Conservation (phyloP, 2,797 vertebrate species). For the Apogon hyalosoma region DNA sequence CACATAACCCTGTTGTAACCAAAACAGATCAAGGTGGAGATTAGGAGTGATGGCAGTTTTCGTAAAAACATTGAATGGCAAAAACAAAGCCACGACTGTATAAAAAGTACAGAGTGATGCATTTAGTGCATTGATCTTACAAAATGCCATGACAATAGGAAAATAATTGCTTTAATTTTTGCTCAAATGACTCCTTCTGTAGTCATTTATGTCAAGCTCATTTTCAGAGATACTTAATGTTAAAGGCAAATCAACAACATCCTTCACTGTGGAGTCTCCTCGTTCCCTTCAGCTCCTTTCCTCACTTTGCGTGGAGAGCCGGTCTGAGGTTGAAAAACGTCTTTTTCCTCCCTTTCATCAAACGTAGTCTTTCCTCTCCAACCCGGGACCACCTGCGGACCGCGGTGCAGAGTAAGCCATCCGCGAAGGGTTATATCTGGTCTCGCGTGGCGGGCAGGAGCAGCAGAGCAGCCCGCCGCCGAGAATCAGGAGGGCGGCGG, state of each 20-base stretch:
- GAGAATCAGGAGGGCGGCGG: constrained; percentile 86
- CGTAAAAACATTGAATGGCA: constrained; percentile 15
- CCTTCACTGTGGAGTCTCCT: constrained; percentile 61
- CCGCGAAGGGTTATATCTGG: constrained; percentile 86
- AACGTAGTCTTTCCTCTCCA: constrained; percentile 95
- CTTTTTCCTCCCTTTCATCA: constrained; percentile 64
- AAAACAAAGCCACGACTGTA: constrained; percentile 40
- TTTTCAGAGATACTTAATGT: constrained; percentile 11
- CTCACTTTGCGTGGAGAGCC: constrained; percentile 10
- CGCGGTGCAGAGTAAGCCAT: constrained; percentile 89
- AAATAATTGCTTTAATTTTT: background rate
- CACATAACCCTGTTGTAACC: constrained; percentile 3
- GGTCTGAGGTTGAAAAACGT: constrained; percentile 16
- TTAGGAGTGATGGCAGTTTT: background rate
- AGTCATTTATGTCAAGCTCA: too few relatives aligned
- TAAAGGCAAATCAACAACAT: constrained; percentile 41
- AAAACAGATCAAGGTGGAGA: too few relatives aligned
- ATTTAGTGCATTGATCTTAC: constrained; percentile 12
- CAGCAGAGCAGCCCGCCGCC: constrained; percentile 93
- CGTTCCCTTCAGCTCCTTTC: constrained; percentile 9
- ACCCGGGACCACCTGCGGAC: constrained; percentile 83
- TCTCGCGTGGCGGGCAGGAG: constrained; percentile 91
- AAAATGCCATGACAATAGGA: constrained; percentile 7
- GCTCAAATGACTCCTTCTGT: background rate
- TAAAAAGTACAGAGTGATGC: constrained; percentile 30